Conservation (phyloP, 2,888 invertebrate species). For the Theristus sp. region DNA sequence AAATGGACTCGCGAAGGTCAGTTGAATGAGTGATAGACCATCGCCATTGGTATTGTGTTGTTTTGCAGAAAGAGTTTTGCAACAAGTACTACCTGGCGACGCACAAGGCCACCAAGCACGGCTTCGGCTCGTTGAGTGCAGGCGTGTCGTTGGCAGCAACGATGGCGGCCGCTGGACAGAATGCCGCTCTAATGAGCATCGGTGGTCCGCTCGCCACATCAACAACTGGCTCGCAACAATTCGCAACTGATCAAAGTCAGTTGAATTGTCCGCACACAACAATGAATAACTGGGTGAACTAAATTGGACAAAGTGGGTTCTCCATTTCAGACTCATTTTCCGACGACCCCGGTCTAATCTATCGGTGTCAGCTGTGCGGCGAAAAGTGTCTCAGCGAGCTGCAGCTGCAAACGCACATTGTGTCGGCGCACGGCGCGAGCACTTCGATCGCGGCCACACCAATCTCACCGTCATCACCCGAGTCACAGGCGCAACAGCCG, state of each 20-base stretch:
- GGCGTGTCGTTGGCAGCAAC: background rate
- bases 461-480: no score
- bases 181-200: no score
- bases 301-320: no score
- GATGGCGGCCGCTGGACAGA: no score
- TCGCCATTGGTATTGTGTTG: background rate
- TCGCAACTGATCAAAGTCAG: no score
- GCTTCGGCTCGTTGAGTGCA: slow-evolving; percentile 40
- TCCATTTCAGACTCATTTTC: background rate
- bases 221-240: no score
- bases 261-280: no score
- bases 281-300: no score
- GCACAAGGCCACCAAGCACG: slow-evolving; percentile 91
- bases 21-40: background rate
- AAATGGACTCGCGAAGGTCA: background rate
- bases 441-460: background rate
- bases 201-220: no score
- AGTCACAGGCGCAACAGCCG: background rate
- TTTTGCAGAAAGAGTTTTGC: slow-evolving; percentile 63
- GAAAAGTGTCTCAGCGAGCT: background rate
- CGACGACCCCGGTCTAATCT: no score
- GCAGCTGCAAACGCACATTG: background rate
- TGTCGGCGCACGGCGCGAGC: background rate
- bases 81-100: slow-evolving; percentile 96
- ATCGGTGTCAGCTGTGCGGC: background rate